These are phyloP conservation scores for Apodemus speciosus DNA, from an alignment of 2,113 vertebrate genomes.

Conservation along the genomic window DNA sequence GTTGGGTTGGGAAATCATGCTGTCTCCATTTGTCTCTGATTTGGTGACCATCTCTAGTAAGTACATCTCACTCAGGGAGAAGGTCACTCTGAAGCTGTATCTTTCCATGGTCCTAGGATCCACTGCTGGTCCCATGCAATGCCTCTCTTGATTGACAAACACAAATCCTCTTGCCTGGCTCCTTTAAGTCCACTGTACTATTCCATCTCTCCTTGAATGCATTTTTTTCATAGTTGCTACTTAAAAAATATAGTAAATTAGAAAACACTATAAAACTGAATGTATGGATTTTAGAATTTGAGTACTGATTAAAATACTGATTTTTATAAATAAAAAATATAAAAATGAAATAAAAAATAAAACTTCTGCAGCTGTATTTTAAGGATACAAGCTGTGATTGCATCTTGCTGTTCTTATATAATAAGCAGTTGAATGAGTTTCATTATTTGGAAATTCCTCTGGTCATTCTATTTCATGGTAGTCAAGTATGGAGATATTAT, in stretches of 20 bases:
- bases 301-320: not conserved
- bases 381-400: not conserved
- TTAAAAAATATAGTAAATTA: too few relatives aligned
- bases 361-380: not conserved
- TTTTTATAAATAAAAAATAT: not conserved
- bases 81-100: not conserved
- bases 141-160: not conserved
- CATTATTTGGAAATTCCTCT: not conserved
- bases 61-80: not conserved
- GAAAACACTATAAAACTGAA: not conserved
- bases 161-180: rapidly evolving
- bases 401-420: not conserved
- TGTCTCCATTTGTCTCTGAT: not conserved
- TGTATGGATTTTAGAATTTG: not conserved
- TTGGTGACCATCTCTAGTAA: not conserved
- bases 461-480: not conserved
- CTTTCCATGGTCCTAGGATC: not conserved
- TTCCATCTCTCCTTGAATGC: not conserved
- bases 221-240: not conserved
- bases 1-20: rapidly evolving
- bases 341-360: not conserved
- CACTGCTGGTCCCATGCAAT: rapidly evolving
- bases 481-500: not conserved
- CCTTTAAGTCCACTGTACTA: rapidly evolving
- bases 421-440: not conserved